Percentiles rank a stretch among this genome's conserved stretches.
Conservation (phyloP, 1,140 invertebrate species). For the Nasonia vitripennis region DNA sequence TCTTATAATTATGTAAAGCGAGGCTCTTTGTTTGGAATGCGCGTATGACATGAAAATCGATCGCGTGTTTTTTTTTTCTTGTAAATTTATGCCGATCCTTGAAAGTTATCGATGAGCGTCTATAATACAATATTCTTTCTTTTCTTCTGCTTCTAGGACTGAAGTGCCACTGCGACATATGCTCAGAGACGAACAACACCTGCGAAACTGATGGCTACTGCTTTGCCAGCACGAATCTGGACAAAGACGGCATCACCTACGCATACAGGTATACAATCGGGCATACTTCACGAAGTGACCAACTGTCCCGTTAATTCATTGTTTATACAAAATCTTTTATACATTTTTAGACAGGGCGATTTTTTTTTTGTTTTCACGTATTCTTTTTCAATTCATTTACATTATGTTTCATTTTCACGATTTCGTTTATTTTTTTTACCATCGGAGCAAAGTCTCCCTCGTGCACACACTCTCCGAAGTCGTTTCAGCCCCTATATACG, state of each 20-base stretch:
- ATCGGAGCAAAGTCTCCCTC: slow-evolving; percentile 1
- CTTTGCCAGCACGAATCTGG: slow-evolving; percentile 85
- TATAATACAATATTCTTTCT: not conserved
- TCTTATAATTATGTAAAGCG: too few species aligned
- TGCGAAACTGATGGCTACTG: slow-evolving; percentile 93
- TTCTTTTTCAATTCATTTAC: slow-evolving; percentile 3
- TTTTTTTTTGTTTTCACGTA: slow-evolving; percentile 9
- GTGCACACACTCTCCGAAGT: not conserved
- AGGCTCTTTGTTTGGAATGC: too few species aligned
- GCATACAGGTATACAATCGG: slow-evolving; percentile 82
- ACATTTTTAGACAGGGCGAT: not conserved
- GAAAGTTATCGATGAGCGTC: too few species aligned
- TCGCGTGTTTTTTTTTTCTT: too few species aligned
- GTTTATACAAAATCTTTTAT: not conserved
- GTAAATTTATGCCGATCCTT: too few species aligned
- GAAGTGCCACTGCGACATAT: slow-evolving; percentile 87
- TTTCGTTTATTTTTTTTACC: slow-evolving; percentile 1
- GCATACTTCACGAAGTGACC: not conserved
- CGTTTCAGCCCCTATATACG: not conserved
- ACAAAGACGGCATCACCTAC: slow-evolving; percentile 78
- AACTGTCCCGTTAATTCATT: not conserved
- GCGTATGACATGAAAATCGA: too few species aligned
- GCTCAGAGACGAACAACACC: slow-evolving; percentile 84
- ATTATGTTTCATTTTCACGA: slow-evolving; percentile 4
- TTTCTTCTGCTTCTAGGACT: slow-evolving; percentile 75